Conservation (phyloP, 2,113 vertebrate genomes). For the Oreocharis arfaki region DNA sequence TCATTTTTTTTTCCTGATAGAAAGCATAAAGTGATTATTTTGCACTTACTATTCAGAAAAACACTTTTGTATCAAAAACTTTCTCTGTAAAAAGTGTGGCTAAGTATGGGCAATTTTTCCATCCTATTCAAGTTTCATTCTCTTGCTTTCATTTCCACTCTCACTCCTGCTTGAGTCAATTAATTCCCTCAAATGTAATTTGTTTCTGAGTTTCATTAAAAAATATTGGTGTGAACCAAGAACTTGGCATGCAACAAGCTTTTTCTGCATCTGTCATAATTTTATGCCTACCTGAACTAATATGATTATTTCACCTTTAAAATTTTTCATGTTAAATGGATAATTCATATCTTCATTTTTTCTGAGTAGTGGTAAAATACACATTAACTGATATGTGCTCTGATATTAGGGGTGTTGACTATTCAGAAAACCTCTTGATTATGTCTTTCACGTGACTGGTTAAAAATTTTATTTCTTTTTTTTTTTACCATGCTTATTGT, state of each 20-base stretch:
- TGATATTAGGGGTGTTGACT: not conserved
- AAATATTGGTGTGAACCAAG: not conserved
- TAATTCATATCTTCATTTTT: not conserved
- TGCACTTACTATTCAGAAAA: not conserved
- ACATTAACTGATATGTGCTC: not conserved
- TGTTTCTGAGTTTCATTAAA: not conserved
- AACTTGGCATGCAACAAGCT: not conserved
- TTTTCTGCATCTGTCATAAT: not conserved
- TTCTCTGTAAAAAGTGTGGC: not conserved
- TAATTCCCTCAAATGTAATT: not conserved
- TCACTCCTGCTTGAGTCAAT: not conserved
- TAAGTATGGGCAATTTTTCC: not conserved
- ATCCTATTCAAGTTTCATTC: not conserved
- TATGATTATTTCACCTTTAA: not conserved
- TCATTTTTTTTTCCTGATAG: not conserved
- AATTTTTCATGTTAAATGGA: not conserved
- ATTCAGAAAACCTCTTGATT: not conserved
- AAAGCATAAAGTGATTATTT: not conserved
- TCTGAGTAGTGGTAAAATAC: not conserved
- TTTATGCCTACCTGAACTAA: not conserved
- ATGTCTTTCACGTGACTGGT: accelerated
- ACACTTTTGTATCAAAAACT: not conserved
- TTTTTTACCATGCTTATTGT: not conserved
- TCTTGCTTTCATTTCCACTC: not conserved
- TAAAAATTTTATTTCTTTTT: not conserved